Percentiles rank a stretch among this genome's conserved stretches.
Conservation (phyloP, 2,797 vertebrate species). For the Spea hammondii region DNA sequence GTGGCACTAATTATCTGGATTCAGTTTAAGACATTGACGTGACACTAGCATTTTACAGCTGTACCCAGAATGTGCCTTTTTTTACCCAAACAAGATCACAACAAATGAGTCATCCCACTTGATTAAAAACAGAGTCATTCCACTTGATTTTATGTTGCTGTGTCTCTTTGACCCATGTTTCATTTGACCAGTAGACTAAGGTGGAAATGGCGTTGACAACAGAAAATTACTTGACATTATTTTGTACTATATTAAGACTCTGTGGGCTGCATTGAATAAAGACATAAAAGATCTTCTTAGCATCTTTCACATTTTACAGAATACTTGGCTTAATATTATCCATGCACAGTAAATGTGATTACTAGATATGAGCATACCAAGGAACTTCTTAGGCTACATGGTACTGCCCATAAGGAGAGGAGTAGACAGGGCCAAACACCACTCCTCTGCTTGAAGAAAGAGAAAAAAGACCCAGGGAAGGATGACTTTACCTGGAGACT, state of each 20-base stretch:
- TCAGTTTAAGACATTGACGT: neutral
- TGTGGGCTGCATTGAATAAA: neutral
- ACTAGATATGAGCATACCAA: too few relatives aligned
- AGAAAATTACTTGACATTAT: neutral
- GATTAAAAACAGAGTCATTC: neutral
- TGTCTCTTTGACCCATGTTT: conserved; percentile 17
- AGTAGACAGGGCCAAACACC: too few relatives aligned
- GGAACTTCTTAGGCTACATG: too few relatives aligned
- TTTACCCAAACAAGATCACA: neutral
- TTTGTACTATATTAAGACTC: neutral
- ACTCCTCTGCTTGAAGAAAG: too few relatives aligned
- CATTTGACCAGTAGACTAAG: neutral
- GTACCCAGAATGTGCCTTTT: neutral
- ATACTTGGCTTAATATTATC: too few relatives aligned
- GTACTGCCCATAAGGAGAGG: too few relatives aligned
- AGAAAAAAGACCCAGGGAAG: too few relatives aligned
- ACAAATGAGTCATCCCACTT: neutral
- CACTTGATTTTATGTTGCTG: conserved; percentile 9
- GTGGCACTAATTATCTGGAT: conserved; percentile 13
- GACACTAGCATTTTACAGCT: neutral
- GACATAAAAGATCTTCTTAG: too few relatives aligned
- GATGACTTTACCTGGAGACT: too few relatives aligned
- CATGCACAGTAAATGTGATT: too few relatives aligned
- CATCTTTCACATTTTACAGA: too few relatives aligned
- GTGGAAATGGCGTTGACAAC: neutral